Percentiles rank a stretch among this genome's conserved stretches.
These are phyloP conservation scores for Pristionchus entomophagus DNA, from an alignment of 2,888 invertebrate species.

Conservation along the genomic window DNA sequence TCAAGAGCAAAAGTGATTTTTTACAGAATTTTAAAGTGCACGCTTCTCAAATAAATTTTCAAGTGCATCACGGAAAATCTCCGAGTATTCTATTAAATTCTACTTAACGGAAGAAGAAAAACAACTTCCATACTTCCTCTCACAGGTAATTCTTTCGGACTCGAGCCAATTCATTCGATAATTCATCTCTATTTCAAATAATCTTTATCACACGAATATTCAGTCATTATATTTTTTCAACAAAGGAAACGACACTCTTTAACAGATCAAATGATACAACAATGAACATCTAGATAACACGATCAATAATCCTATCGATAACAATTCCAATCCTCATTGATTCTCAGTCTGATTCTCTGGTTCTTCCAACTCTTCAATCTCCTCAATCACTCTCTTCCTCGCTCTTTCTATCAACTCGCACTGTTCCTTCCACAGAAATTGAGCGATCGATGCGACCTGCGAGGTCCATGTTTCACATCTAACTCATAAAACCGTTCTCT, in stretches of 20 bases:
- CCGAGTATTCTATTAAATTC: too few species aligned
- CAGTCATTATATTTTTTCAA: too few species aligned
- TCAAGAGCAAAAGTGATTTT: too few species aligned
- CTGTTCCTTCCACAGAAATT: conserved; percentile 65
- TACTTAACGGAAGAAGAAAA: too few species aligned
- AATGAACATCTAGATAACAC: too few species aligned
- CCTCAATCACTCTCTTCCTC: conserved; percentile 36
- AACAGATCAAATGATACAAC: not conserved
- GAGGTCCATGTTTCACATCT: too few species aligned
- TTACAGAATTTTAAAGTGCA: too few species aligned
- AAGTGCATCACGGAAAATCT: too few species aligned
- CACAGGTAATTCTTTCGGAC: conserved; percentile 17
- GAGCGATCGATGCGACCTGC: conserved; percentile 52
- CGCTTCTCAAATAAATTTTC: too few species aligned
- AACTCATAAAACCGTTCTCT: not conserved
- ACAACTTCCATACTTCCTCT: not conserved
- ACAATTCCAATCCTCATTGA: not conserved
- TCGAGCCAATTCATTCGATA: not conserved
- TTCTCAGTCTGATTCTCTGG: not conserved
- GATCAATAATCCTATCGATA: not conserved
- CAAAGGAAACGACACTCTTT: too few species aligned
- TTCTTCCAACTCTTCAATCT: not conserved
- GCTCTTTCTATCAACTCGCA: conserved; percentile 53
- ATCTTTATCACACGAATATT: too few species aligned
- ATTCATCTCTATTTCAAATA: not conserved